Percentiles rank a stretch among this genome's conserved stretches.
phyloP scores from a whole-genome alignment of 2,888 invertebrate genomes.

The Trichogramma evanescens region DNA sequence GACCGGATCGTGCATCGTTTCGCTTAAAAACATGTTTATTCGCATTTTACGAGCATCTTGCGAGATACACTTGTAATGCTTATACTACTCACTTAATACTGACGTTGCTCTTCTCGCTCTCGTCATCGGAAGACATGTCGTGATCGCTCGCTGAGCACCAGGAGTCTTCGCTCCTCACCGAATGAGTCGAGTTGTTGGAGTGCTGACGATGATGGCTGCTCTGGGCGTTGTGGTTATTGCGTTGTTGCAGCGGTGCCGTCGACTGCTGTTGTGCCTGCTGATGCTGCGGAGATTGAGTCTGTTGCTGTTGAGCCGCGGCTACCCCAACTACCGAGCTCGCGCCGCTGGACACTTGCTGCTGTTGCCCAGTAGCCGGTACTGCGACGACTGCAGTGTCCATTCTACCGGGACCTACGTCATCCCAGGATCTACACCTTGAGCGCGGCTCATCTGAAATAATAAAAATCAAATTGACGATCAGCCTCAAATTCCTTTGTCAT shows the following conservation, averaged over 20 bases:
- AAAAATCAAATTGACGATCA: neutral
- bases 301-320: slow-evolving; percentile 26
- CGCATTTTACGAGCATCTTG: too few relatives aligned
- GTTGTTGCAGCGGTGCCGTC: slow-evolving; percentile 17
- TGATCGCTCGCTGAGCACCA: slow-evolving; percentile 62
- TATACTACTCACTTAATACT: slow-evolving; percentile 49
- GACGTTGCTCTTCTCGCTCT: slow-evolving; percentile 54
- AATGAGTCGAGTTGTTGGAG: slow-evolving; percentile 40
- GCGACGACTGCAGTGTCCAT: slow-evolving; percentile 30
- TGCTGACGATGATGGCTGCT: slow-evolving; percentile 30
- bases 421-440: slow-evolving; percentile 71
- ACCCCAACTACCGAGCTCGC: neutral
- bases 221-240: slow-evolving; percentile 20
- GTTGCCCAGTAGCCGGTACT: slow-evolving; percentile 12
- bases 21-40: too few relatives aligned
- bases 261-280: slow-evolving; percentile 33
- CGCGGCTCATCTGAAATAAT: slow-evolving; percentile 67
- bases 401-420: slow-evolving; percentile 52
- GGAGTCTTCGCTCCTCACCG: slow-evolving; percentile 56
- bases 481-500: too few relatives aligned
- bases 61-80: too few relatives aligned
- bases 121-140: slow-evolving; percentile 59
- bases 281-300: slow-evolving; percentile 11
- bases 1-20: too few relatives aligned
- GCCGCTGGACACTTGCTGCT: neutral